Evolutionary conservation across 2,113 vertebrate species (phyloP).

Genomic region (Nerophis ophidion): DNA sequence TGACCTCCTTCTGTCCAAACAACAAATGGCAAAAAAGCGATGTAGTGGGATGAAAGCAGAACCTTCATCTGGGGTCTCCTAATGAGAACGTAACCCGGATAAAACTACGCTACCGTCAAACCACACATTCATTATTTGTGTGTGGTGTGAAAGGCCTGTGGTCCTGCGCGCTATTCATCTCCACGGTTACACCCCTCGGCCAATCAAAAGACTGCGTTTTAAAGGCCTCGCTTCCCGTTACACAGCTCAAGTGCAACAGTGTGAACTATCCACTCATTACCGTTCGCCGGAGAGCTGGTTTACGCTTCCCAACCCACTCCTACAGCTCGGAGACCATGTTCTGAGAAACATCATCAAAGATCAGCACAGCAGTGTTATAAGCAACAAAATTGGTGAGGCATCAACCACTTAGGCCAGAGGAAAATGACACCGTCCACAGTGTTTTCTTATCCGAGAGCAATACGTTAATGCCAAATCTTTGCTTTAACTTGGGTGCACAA

Average conservation of each 20-base stretch:
- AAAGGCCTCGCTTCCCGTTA: slow-evolving; percentile 15
- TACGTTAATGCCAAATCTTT: too few species aligned
- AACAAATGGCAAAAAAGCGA: slow-evolving; percentile 3
- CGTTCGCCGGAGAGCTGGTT: slow-evolving; percentile 23
- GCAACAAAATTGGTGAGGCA: neutral
- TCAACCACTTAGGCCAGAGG: neutral
- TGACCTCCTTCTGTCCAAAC: slow-evolving; percentile 6
- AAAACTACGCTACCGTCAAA: slow-evolving; percentile 1
- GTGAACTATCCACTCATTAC: slow-evolving; percentile 23
- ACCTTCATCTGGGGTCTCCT: slow-evolving; percentile 20
- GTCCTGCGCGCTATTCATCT: slow-evolving; percentile 19
- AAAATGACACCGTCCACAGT: neutral
- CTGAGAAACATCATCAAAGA: slow-evolving; percentile 17
- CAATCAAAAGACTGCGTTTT: slow-evolving; percentile 17
- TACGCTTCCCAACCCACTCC: slow-evolving; percentile 1
- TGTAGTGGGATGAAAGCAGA: slow-evolving; percentile 11
- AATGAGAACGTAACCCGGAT: slow-evolving; percentile 5
- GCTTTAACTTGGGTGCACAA: too few species aligned
- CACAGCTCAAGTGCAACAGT: slow-evolving; percentile 31
- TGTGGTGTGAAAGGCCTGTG: slow-evolving; percentile 12
- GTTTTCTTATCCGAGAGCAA: neutral
- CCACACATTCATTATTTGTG: slow-evolving; percentile 28
- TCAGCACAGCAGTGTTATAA: slow-evolving; percentile 11
- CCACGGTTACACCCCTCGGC: slow-evolving; percentile 16
- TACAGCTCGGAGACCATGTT: slow-evolving; percentile 35